These are phyloP conservation scores for Pristionchus arcanus DNA, from an alignment of 2,888 invertebrate genomes.

Conservation along the genomic window DNA sequence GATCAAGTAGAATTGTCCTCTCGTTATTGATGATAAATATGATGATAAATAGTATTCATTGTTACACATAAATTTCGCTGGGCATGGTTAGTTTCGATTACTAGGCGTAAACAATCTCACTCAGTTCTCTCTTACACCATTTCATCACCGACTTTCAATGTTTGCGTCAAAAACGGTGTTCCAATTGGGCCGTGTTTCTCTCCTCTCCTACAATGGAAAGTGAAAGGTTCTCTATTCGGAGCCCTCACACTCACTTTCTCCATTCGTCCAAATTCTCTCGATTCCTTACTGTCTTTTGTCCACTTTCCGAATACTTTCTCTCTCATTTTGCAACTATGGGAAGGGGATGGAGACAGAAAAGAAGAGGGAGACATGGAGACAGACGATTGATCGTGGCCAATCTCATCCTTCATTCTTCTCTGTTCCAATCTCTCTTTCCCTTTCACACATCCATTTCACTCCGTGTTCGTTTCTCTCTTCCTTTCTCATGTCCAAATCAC, in stretches of 20 bases:
- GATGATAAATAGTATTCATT: too few species aligned
- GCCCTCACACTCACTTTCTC: slow-evolving; percentile 43
- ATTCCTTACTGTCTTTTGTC: neutral
- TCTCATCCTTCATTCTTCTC: slow-evolving; percentile 4
- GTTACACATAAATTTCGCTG: too few species aligned
- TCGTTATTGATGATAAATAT: too few species aligned
- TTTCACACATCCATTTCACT: slow-evolving; percentile 14
- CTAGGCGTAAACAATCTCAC: too few species aligned
- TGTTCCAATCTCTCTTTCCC: slow-evolving; percentile 33
- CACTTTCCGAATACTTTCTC: slow-evolving; percentile 26
- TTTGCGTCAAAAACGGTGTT: slow-evolving; percentile 32
- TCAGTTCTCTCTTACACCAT: neutral
- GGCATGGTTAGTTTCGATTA: neutral
- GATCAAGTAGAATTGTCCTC: too few species aligned
- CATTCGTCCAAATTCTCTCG: neutral
- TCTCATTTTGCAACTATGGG: neutral
- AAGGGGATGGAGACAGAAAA: neutral
- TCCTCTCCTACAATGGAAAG: slow-evolving; percentile 38
- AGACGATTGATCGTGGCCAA: slow-evolving; percentile 35
- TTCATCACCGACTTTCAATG: slow-evolving; percentile 15
- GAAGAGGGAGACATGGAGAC: neutral
- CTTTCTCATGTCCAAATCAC: slow-evolving; percentile 51
- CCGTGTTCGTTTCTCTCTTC: slow-evolving; percentile 2
- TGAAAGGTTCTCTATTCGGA: slow-evolving; percentile 44
- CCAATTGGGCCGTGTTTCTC: slow-evolving; percentile 1